phyloP scores from a whole-genome alignment of 2,797 vertebrate genomes.

The Eulemur coronatus region DNA sequence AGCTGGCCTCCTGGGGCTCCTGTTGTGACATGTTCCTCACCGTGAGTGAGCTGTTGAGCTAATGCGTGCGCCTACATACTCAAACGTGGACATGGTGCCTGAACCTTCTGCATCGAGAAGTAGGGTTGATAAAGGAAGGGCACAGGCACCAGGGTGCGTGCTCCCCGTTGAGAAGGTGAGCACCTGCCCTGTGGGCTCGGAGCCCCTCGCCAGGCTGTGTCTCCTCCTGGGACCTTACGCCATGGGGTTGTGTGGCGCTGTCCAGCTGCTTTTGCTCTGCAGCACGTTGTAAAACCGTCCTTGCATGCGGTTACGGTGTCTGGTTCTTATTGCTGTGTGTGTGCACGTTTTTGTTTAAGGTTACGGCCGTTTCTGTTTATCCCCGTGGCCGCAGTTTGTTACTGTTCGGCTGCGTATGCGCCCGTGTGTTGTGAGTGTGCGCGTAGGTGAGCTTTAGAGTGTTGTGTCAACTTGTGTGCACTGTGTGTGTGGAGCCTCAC shows the following conservation, averaged over 20 bases:
- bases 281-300: fast-evolving
- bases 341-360: too few relatives aligned
- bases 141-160: not conserved
- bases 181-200: not conserved
- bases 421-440: not conserved
- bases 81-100: fast-evolving
- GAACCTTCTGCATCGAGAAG: not conserved
- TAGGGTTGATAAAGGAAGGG: too few relatives aligned
- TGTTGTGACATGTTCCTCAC: not conserved
- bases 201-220: fast-evolving
- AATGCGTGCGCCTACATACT: fast-evolving
- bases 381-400: not conserved
- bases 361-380: not conserved
- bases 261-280: not conserved
- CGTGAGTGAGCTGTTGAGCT: fast-evolving
- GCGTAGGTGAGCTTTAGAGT: not conserved
- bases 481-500: fast-evolving
- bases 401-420: too few relatives aligned
- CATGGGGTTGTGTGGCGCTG: fast-evolving
- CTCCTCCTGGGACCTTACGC: not conserved
- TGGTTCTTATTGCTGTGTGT: fast-evolving
- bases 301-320: not conserved
- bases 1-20: not conserved
- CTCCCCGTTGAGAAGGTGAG: fast-evolving
- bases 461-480: not conserved